Evolutionary conservation across 2,888 invertebrate genomes (phyloP), one percentile per base, ranked within the genome.

Genomic region (Hedya salicella): DNA sequence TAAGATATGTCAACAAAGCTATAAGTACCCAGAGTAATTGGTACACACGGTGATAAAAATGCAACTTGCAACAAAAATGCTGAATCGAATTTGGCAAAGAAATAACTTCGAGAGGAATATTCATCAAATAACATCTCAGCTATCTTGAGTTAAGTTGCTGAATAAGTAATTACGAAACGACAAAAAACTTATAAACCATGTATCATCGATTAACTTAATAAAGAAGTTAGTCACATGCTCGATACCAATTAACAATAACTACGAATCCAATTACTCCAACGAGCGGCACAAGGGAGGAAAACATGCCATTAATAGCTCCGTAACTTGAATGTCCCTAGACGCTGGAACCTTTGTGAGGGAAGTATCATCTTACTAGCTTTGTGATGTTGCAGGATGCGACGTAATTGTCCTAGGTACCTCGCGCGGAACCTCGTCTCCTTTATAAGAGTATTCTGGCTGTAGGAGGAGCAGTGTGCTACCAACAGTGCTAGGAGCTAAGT

Each of bases 331-430:
- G 80, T 82, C 81, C 78, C 81, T 85, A 87, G 84, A 81, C 80
- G 74, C 81, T 82, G 79, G 79, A 81, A 78, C 85, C 83, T 80
- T 87, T 88, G 91, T 89, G 84, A 83, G 80, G 89, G 90, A 89
- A 91, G 88, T 91, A 90, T 91, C 90, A 78, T 78, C 87, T 91
- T 91, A 88, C 91, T 78, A 69, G 80, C 87, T 88, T 91, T 91
- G 90, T 91, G 78, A 77, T 76, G 75, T 75, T 77, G 79, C 87
- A 86, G 87, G 86, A 88, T 87, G 88, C 87, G 83, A 74, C 75
- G 79, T 82, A 80, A 89, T 91, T 91, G 91, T 91, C 78, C 81
- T 62, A 80, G 78, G 69, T 73, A 78, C 81, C 73, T 86, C 78
- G 83, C 79, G 85, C 84, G 91, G 83, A 90, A 91, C 91, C 79